A percentile compares a stretch with the other conserved stretches of the same genome.
Conservation (phyloP, 2,888 invertebrate species). For the Drosophila multiciliata region DNA sequence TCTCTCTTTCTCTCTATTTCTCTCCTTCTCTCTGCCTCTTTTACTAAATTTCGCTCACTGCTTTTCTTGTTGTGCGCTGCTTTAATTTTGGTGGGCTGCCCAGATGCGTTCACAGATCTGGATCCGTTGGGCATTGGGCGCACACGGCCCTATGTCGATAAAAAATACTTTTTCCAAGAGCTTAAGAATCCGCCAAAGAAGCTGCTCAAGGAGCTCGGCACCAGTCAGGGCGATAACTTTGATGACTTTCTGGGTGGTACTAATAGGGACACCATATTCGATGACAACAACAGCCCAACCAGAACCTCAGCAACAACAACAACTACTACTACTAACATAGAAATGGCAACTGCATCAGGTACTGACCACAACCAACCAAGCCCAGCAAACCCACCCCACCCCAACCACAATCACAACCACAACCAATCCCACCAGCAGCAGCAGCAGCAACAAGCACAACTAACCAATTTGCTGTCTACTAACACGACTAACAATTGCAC, state of each 20-base stretch:
- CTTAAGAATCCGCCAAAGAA: slow-evolving; percentile 97
- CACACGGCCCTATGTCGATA: slow-evolving; percentile 96
- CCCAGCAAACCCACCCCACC: not conserved
- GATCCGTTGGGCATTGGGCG: slow-evolving; percentile 96
- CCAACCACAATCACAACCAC: slow-evolving; percentile 26
- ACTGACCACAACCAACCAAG: slow-evolving; percentile 27
- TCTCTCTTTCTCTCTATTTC: slow-evolving; percentile 24
- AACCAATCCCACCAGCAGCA: not conserved
- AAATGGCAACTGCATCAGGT: slow-evolving; percentile 31
- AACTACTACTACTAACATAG: slow-evolving; percentile 39
- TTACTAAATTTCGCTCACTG: not conserved
- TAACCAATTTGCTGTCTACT: slow-evolving; percentile 35
- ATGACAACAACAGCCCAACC: slow-evolving; percentile 49
- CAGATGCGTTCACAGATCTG: slow-evolving; percentile 96
- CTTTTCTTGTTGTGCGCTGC: slow-evolving; percentile 2
- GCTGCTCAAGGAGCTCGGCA: slow-evolving; percentile 92
- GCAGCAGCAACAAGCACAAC: slow-evolving; percentile 6
- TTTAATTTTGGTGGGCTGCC: slow-evolving; percentile 81
- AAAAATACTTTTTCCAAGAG: slow-evolving; percentile 98
- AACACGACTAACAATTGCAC: slow-evolving; percentile 76
- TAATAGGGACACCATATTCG: slow-evolving; percentile 55
- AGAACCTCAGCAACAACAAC: slow-evolving; percentile 42
- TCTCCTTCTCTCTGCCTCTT: not conserved
- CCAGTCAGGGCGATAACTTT: slow-evolving; percentile 60
- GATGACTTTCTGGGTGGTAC: slow-evolving; percentile 69